A percentile compares a stretch with the other conserved stretches of the same genome.
Evolutionary conservation across 2,888 invertebrate genomes (phyloP).

Genomic region (Drosophila niveifrons): DNA sequence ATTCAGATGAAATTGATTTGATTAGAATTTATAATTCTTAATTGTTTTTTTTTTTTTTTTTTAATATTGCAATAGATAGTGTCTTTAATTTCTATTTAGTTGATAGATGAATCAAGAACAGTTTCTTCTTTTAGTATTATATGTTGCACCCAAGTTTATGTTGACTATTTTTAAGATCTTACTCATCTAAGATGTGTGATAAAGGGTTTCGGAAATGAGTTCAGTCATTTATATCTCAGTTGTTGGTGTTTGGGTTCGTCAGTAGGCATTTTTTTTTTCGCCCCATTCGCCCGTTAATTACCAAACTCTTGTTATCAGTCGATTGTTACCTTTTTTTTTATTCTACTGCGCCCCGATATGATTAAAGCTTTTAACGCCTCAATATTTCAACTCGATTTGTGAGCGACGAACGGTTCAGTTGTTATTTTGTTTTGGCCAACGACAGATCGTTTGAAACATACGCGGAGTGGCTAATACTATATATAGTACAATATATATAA

Average conservation of each 20-base stretch:
- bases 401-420: slow-evolving; percentile 54
- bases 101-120: not conserved
- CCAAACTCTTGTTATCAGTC: slow-evolving; percentile 57
- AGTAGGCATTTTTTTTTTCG: slow-evolving; percentile 22
- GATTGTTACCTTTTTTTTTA: slow-evolving; percentile 23
- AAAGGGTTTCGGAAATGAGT: slow-evolving; percentile 2
- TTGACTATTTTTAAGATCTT: not conserved
- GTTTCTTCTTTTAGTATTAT: not conserved
- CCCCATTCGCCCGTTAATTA: slow-evolving; percentile 55
- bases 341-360: slow-evolving; percentile 53
- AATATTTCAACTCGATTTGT: slow-evolving; percentile 43
- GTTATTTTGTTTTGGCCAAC: slow-evolving; percentile 57
- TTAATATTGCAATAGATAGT: not conserved
- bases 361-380: slow-evolving; percentile 66
- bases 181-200: not conserved
- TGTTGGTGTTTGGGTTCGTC: slow-evolving; percentile 13
- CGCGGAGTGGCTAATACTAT: slow-evolving; percentile 10
- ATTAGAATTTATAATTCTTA: not conserved
- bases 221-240: not conserved
- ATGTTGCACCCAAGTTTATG: not conserved
- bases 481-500: slow-evolving; percentile 10
- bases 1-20: not conserved
- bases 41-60: not conserved
- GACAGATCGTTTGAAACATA: slow-evolving; percentile 25
- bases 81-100: not conserved